phyloP scores from a whole-genome alignment of 1,140 invertebrate genomes.

The Ceratitis capitata region DNA sequence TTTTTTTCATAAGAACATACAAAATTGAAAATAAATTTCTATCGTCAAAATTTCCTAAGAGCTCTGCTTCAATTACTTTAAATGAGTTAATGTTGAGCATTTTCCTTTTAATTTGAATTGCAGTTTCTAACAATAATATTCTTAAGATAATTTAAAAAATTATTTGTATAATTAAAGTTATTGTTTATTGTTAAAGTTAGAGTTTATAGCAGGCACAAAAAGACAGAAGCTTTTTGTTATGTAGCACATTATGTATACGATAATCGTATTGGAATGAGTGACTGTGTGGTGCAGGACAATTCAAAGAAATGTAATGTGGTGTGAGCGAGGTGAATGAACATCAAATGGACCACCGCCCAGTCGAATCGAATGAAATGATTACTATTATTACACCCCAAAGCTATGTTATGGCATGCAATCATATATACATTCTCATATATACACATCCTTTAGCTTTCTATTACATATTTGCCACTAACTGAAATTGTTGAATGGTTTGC shows the following conservation, averaged over 20 bases:
- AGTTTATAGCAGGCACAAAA: background rate
- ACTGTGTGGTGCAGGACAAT: background rate
- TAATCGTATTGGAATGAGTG: background rate
- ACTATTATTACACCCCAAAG: background rate
- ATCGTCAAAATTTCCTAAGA: no score
- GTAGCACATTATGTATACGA: background rate
- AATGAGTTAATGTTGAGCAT: no score
- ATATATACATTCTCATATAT: background rate
- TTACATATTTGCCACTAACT: background rate
- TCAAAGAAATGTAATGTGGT: background rate
- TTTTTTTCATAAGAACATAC: no score
- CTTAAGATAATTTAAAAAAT: no score
- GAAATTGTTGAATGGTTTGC: background rate
- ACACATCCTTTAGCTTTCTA: background rate
- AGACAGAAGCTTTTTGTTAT: background rate
- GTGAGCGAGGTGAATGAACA: slow-evolving; percentile 29
- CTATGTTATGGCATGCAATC: background rate
- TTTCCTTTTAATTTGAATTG: no score
- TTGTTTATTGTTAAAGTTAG: background rate
- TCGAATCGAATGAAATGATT: background rate
- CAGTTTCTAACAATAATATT: no score
- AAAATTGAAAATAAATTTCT: no score
- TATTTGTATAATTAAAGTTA: no score
- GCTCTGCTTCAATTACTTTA: no score
- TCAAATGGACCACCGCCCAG: slow-evolving; percentile 21